Base-by-base conservation (phyloP, 2,797 vertebrate genomes). In the Remorina albescens region DNA sequence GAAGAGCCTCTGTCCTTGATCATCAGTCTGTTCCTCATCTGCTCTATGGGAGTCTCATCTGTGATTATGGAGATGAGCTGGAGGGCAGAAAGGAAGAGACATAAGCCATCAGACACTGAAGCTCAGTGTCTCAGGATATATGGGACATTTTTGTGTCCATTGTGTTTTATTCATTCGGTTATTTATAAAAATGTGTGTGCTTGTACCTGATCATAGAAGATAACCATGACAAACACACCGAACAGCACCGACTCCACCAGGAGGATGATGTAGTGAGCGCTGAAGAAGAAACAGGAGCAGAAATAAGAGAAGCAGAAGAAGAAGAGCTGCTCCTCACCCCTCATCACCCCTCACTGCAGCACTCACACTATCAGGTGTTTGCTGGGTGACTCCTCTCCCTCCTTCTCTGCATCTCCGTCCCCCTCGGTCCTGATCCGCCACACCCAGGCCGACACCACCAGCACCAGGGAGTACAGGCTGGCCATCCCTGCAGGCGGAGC, bases 171-270 rank as follows among this genome's bases (percentile, higher is more conserved):
- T 34, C 32, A 39, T 15, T 15, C 37, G 5, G 12, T 39, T 16
- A 39, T 39, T 5, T 39, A 39, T 37, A 12, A 12, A 37, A 15
- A 11, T 39, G 50, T 54, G 39, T 30, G 36, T 42, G 11, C n/a
- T 11, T 23, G 15, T 74, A 96, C 96, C 95, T 96, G 96, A 76
- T 96, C 95, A 42, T 96, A 96, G 85, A 96, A 95, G 71, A 96
- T 96, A 49, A 96, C 95, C 80, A 92, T 94, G 71, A 96, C 95
- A 26, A 96, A 96, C 6, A 96, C 93, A 0, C 96, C 96, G 0
- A 96, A 96, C 76, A 96, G 64, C 65, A 96, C 90, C 0, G 95
- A 96, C 89, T 96, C 96, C 84, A 96, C 94, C 70, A 96, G 92
- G 9, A 96, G 88, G 80, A 96, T 94, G 82, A 96, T 95, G 87